Evolutionary conservation across 1,140 invertebrate species (phyloP).

Genomic region (Conus ventricosus): DNA sequence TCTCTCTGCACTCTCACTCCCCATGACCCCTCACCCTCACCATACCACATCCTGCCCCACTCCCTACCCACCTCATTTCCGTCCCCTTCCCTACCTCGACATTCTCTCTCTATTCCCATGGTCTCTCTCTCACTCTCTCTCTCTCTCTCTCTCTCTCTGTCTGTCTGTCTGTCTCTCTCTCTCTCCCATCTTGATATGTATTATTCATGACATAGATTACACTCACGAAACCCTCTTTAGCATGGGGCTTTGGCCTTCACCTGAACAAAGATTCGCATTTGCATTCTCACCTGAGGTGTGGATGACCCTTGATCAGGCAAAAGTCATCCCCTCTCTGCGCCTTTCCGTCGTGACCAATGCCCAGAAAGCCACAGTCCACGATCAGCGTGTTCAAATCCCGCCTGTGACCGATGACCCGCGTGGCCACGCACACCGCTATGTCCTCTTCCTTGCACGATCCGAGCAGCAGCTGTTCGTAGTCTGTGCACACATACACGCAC

Average conservation of each 20-base stretch:
- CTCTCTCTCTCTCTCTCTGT: not conserved
- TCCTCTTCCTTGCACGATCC: conserved; percentile 61
- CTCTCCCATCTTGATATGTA: not conserved
- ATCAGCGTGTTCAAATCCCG: conserved; percentile 62
- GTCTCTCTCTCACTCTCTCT: not conserved
- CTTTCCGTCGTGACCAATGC: conserved; percentile 59
- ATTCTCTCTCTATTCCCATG: not conserved
- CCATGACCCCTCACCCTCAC: no score
- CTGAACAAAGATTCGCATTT: not conserved
- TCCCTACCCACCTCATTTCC: no score
- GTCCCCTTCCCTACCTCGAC: not conserved
- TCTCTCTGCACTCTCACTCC: no score
- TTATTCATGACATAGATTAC: no score
- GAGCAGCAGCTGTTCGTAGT: conserved; percentile 62
- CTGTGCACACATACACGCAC: conserved; percentile 42
- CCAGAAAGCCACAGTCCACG: conserved; percentile 71
- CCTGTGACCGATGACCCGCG: conserved; percentile 69
- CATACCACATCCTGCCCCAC: no score
- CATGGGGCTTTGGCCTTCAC: no score
- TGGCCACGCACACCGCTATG: conserved; percentile 67
- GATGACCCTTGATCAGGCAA: conserved; percentile 34
- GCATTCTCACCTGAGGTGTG: conserved; percentile 8
- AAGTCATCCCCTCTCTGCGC: conserved; percentile 20
- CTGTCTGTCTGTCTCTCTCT: not conserved
- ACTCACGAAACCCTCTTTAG: no score